Conservation (phyloP, 2,797 vertebrate species). For the Alcedo atthis region DNA sequence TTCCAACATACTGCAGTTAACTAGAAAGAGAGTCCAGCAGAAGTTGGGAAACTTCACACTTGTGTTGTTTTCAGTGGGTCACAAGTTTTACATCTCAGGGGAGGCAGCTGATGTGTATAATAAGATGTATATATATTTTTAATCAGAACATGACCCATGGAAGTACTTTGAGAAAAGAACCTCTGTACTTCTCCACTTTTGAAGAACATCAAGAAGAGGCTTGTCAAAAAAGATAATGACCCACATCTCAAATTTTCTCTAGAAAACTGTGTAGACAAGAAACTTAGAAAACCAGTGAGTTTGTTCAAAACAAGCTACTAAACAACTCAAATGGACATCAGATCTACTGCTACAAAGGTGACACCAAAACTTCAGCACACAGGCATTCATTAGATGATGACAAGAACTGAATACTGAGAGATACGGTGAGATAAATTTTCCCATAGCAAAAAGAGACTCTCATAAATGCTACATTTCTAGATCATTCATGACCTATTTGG, state of each 20-base stretch:
- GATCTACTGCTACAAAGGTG: not conserved
- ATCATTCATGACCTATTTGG: not conserved
- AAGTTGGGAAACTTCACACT: not conserved
- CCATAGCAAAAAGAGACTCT: not conserved
- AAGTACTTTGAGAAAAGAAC: constrained; percentile 18
- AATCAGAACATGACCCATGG: constrained; percentile 23
- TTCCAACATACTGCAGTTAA: not conserved
- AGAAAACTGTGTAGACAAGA: not conserved
- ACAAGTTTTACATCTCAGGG: not conserved
- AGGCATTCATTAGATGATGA: not conserved
- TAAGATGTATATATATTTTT: constrained; percentile 12
- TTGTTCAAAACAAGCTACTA: not conserved
- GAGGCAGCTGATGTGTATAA: not conserved
- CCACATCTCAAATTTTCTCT: not conserved
- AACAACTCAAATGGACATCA: not conserved
- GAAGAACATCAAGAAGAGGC: not conserved
- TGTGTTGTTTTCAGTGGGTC: not conserved
- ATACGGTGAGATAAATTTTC: not conserved
- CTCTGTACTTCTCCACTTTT: not conserved
- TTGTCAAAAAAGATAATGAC: not conserved
- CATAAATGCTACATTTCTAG: not conserved
- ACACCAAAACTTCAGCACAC: not conserved
- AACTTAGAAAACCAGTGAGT: not conserved
- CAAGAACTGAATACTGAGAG: not conserved
- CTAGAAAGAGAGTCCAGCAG: not conserved